Base-by-base conservation (phyloP, 2,888 invertebrate genomes). In the Pogonocherus hispidulus region DNA sequence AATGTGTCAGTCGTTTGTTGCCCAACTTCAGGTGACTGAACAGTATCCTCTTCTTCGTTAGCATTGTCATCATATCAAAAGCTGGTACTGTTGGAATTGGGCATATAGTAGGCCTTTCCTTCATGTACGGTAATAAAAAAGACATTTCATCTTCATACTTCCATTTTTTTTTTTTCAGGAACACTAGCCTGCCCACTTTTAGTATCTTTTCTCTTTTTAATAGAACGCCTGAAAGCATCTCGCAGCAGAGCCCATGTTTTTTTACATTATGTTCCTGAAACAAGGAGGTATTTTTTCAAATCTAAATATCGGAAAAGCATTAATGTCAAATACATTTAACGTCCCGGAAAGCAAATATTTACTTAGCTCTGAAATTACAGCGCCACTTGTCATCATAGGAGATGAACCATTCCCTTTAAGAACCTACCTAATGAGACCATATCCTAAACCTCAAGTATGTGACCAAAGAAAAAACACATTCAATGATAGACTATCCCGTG, bases 91-190 rank as follows among this genome's bases (percentile, higher is more conserved):
- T 18, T 44, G 44, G 14, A 18, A 44, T 18, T 44, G 44, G 14
- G 44, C 44, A 44, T 16, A 44, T 14, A 44, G 44, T 44, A 18
- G 44, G 44, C 18, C 44, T 44, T n/a, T 47, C 47, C n/a, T 47
- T 47, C 9, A 47, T 3, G 20, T 47, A 47, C 19, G 47, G 47
- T 20, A 47, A 47, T 3, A 47, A 20, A 22, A 47, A 47, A 19
- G 47, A 47, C 47, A 47, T 47, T 22, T 47, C 47, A 20, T 47
- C 47, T n/a, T 47, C 20, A 19, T 47, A 47, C 6, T 47, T 47
- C 47, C 20, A 47, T 46, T 47, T 47, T 47, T n/a, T n/a, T n/a
- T n/a, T 20, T 22, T 47, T 20, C 11, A 11, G 22, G 47, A 19
- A n/a, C 47, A 9, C 20, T 22, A 16, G 46, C n/a, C n/a, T 19